Conservation (phyloP, 1,140 invertebrate genomes). For the Acyrthosiphon pisum region DNA sequence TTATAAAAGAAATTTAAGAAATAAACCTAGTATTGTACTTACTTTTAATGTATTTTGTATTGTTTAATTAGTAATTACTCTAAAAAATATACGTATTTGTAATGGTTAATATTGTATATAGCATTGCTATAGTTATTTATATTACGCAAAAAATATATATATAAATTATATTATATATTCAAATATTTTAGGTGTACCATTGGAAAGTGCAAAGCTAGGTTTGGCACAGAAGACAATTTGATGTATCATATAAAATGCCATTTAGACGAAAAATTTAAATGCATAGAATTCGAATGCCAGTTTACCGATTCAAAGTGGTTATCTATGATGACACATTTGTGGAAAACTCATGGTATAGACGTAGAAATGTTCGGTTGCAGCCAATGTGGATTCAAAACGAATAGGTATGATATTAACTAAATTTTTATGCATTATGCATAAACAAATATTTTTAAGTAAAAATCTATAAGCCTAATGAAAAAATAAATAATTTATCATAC, state of each 20-base stretch:
- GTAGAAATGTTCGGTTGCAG: slow-evolving; percentile 77
- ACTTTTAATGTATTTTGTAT: neutral
- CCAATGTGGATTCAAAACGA: slow-evolving; percentile 71
- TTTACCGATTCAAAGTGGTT: slow-evolving; percentile 66
- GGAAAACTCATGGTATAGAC: slow-evolving; percentile 77
- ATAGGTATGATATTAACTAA: slow-evolving; percentile 58
- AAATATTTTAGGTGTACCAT: neutral
- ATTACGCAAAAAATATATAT: no score
- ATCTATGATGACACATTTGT: slow-evolving; percentile 76
- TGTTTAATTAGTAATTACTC: neutral
- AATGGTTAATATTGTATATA: neutral
- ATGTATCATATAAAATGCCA: slow-evolving; percentile 31
- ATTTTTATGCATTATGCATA: no score
- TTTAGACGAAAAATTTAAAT: slow-evolving; percentile 28
- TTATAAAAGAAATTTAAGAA: no score
- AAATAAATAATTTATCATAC: neutral
- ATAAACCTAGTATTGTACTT: no score
- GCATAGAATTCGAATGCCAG: slow-evolving; percentile 36
- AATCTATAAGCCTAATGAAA: neutral
- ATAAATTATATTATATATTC: neutral
- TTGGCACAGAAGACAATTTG: slow-evolving; percentile 22
- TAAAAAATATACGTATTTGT: neutral
- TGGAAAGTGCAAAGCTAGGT: slow-evolving; percentile 16
- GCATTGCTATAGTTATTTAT: no score
- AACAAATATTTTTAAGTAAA: neutral